Evolutionary conservation across 2,888 invertebrate genomes (phyloP), one percentile per base, ranked within the genome.

Genomic region (Saturnia japonica): DNA sequence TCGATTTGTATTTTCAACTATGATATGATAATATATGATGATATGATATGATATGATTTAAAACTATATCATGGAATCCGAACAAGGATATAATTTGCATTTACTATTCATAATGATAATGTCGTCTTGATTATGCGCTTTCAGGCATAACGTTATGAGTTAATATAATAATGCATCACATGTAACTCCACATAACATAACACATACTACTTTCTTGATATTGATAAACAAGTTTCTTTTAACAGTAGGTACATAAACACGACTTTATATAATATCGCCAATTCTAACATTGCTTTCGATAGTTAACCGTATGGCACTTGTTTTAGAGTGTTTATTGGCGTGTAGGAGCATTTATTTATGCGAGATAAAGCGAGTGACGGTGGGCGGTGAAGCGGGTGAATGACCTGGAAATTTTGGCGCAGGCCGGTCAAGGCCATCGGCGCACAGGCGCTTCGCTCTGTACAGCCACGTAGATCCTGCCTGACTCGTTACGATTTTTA

Each of bases 321-420:
- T 0, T 0, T 67, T 85, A 88, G 80, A 84, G 88, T 82, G 62
- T 75, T 74, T 74, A 83, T 84, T 87, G 68, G 84, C 73, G 80
- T 78, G 84, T 62, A 74, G 74, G 51, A 73, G 73, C 40, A 74
- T 81, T 84, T 89, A 88, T 89, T 91, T 89, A 88, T 85, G 86
- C 85, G 89, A 91, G 92, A 92, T 91, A 91, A 90, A 90, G 87
- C 87, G 88, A 86, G 88, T 85, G 93, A 89, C 83, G 83, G 92
- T 90, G 91, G 90, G 93, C 90, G 90, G 86, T 87, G 87, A 80
- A 84, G 85, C 85, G 85, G 91, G 91, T 91, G 91, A 91, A 93
- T 80, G 93, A 91, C 90, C 93, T 88, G 93, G 89, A 89, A 91
- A 90, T 91, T 94, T 94, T 93, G 94, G 94, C 94, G 94, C 93